These are phyloP conservation scores for Albula glossodonta DNA, from an alignment of 2,113 vertebrate genomes.

Conservation along the genomic window DNA sequence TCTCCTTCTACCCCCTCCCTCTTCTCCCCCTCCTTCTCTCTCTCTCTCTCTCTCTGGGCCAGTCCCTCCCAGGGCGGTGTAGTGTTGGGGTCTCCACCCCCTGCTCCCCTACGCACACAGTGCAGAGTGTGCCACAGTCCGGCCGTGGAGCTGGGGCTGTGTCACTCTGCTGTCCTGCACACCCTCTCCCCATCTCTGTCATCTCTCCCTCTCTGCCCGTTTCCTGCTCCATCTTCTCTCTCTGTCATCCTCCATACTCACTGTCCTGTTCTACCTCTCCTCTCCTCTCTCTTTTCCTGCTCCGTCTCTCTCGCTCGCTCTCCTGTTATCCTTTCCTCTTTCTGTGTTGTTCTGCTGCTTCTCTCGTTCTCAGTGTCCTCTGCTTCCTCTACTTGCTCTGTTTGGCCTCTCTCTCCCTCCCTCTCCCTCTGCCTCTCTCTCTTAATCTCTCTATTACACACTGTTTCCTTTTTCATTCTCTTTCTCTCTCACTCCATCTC, in stretches of 20 bases:
- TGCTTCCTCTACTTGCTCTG: neutral
- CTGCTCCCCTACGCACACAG: no score
- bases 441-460: constrained; percentile 23
- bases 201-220: neutral
- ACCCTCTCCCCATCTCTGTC: constrained; percentile 25
- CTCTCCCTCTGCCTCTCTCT: constrained; percentile 19
- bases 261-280: constrained; percentile 42
- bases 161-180: constrained; percentile 10
- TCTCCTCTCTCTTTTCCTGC: constrained; percentile 28
- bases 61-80: no score
- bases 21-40: constrained; percentile 5
- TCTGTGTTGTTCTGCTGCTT: constrained; percentile 5
- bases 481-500: constrained; percentile 19
- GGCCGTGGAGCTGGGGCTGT: no score
- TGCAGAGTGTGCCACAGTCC: no score
- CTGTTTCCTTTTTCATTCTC: neutral
- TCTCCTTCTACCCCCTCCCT: neutral
- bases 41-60: constrained; percentile 20
- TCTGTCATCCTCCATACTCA: constrained; percentile 30
- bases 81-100: no score
- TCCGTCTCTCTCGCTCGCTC: constrained; percentile 28
- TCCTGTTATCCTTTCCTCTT: neutral
- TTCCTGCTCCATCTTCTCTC: constrained; percentile 23
- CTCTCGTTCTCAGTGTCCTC: constrained; percentile 17
- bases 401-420: neutral